Percentiles rank a stretch among this genome's conserved stretches.
These are phyloP conservation scores for Cheilosia scutellata DNA, from an alignment of 2,888 invertebrate species.

Conservation along the genomic window DNA sequence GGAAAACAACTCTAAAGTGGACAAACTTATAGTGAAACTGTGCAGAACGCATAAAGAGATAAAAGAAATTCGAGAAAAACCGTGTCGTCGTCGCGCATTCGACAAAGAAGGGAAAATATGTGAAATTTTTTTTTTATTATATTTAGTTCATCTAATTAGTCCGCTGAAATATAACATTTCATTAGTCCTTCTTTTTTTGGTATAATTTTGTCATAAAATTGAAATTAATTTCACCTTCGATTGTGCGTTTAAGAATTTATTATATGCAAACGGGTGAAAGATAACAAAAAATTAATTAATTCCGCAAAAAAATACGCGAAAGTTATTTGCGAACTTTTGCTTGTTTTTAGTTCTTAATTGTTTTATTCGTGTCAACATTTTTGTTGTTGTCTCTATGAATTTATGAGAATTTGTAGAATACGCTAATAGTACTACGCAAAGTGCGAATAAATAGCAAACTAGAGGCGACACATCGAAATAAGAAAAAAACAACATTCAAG, in stretches of 20 bases:
- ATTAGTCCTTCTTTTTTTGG: no score
- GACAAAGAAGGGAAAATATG: conserved; percentile 62
- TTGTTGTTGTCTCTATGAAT: conserved; percentile 49
- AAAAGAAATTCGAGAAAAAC: conserved; percentile 41
- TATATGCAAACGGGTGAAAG: conserved; percentile 7
- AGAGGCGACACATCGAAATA: not conserved
- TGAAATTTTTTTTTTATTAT: conserved; percentile 35
- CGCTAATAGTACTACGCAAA: conserved; percentile 35
- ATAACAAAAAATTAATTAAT: conserved; percentile 34
- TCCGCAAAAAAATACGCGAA: conserved; percentile 37
- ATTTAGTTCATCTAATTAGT: conserved; percentile 22
- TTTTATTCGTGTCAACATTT: conserved; percentile 58
- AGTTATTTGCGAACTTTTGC: conserved; percentile 37
- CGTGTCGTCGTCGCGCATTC: conserved; percentile 42
- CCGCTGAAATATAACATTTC: not conserved
- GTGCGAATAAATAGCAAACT: conserved; percentile 44
- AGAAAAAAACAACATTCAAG: conserved; percentile 50
- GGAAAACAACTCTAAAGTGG: conserved; percentile 34
- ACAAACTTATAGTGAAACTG: conserved; percentile 34
- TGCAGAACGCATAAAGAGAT: conserved; percentile 33
- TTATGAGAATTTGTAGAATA: conserved; percentile 44
- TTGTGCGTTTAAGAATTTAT: not conserved
- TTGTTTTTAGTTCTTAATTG: conserved; percentile 21
- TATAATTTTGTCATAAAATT: not conserved
- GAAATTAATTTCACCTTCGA: conserved; percentile 15